Evolutionary conservation across 2,888 invertebrate species (phyloP).

Genomic region (Cosmopolites sordidus): DNA sequence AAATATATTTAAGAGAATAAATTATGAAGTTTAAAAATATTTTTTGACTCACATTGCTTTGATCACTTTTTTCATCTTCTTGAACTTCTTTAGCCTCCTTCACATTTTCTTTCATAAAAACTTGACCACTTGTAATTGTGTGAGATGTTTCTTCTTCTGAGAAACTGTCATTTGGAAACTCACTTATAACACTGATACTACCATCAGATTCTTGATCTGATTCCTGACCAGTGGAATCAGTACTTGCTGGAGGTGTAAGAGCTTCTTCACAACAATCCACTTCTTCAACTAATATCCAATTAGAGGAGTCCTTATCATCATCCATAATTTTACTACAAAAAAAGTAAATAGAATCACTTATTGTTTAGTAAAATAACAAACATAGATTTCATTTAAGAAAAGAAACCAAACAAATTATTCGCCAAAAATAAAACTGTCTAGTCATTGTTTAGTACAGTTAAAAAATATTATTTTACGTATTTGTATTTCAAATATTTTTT

Average conservation of each 20-base stretch:
- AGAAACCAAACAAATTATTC: not conserved
- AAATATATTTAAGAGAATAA: too few relatives aligned
- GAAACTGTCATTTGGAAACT: slow-evolving; percentile 5
- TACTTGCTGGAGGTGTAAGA: not conserved
- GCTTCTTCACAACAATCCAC: slow-evolving; percentile 16
- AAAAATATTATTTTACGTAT: slow-evolving; percentile 11
- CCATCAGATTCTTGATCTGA: slow-evolving; percentile 24
- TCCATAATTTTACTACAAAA: slow-evolving; percentile 15
- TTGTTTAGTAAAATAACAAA: too few relatives aligned
- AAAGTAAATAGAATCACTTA: too few relatives aligned
- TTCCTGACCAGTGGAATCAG: slow-evolving; percentile 3
- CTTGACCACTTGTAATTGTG: not conserved
- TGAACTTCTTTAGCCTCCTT: not conserved
- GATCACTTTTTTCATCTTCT: slow-evolving; percentile 1
- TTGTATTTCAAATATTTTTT: slow-evolving; percentile 8
- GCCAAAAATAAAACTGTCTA: slow-evolving; percentile 8
- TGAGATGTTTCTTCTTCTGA: not conserved
- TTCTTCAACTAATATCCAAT: slow-evolving; percentile 22
- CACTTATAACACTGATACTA: slow-evolving; percentile 23
- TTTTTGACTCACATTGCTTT: not conserved
- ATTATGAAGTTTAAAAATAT: not conserved
- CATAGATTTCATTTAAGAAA: too few relatives aligned
- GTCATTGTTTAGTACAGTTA: slow-evolving; percentile 4
- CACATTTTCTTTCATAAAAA: not conserved
- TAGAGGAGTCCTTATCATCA: slow-evolving; percentile 14